Evolutionary conservation across 1,140 invertebrate species (phyloP), one percentile per base, ranked within the genome.

Genomic region (Drosophila nannoptera): DNA sequence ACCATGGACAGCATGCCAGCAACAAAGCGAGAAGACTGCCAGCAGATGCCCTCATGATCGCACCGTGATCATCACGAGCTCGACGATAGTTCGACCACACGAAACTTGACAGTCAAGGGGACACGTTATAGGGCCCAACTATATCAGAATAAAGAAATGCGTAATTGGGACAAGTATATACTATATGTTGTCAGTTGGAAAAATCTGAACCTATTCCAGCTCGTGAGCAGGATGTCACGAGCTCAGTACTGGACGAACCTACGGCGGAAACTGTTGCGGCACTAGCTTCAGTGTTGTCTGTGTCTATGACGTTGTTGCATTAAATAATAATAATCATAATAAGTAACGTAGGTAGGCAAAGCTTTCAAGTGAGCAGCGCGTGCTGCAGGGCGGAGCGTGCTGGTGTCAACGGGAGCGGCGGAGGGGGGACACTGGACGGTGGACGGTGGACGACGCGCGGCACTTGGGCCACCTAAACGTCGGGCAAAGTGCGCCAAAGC

Each of bases 291-390:
- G 31, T 56, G 64, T 72, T 72, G 69, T 68, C 68, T 59, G 40
- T 56, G 76, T 55, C 53, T 60, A 49, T 63, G 78, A 55, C 40
- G 60, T 70, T 64, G 74, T 80, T 80, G 77, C 80, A 83, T 83
- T 83, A 83, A 83, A 83, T 83, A 83, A 86, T 72, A 72, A 72
- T 83, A 83, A 83, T 83, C 76, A 80, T 86, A 83, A 83, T 83
- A 83, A 86, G 80, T 83, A 83, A 83, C 80, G 81, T 71, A 65
- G 73, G 60, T 69, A 77, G 69, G 78, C 69, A 66, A 63, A 45
- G 81, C 67, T 71, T 68, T 69, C 59, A 68, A 65, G 58, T 71
- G 48, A 65, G 54, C 76, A 72, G 74, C 73, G 60, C 72, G 69
- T 59, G 49, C 48, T 69, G 62, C 43, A 65, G 45, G 40, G 40